Base-by-base conservation (phyloP, 2,113 vertebrate genomes). In the Anguilla japonica region DNA sequence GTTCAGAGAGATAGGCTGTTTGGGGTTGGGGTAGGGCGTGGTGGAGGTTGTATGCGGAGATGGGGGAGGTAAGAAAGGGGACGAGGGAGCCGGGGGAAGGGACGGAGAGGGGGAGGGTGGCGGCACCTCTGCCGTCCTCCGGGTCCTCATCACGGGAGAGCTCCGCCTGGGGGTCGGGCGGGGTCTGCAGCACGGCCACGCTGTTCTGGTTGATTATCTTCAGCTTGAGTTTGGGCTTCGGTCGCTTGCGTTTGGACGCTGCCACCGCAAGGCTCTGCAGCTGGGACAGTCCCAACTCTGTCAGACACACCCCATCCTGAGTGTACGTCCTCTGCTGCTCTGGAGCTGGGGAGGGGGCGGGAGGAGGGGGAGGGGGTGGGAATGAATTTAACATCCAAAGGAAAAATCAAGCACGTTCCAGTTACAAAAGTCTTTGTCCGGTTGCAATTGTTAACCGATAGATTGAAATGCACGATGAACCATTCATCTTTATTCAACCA, bases 181-280 rank as follows among this genome's bases (percentile, higher is more conserved):
- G 97, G 0, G 97, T 97, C 92, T 99, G 98, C 83, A 99, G 96
- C 75, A 99, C 98, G 0, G 98, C 97, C 90, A 99, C 98, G 20
- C 97, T 99, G 94, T 99, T 99, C 94, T 99, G 98, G 93, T 99
- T 99, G 91, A 99, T 99, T 92, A 99, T 99, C 93, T 97, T 97
- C 93, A 99, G 94, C 89, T 99, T 98, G 88, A 99, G 94, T 95
- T 99, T 99, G 94, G 98, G 98, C 93, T 99, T 99, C 85, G 95
- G 96, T 87, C 98, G 96, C 91, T 97, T 98, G 91, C 96, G 96
- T 87, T 97, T 96, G 0, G 96, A 95, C 0, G 97, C 96, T 11
- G 96, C 94, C 50, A 96, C 95, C 20, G 96, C 97, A 82, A 99
- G 96, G 87, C 97, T 97, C 96, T 99, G 98, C 83, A 99, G 96